A percentile compares a stretch with the other conserved stretches of the same genome.
Evolutionary conservation across 2,888 invertebrate genomes (phyloP).

Genomic region (Stenurella melanura): DNA sequence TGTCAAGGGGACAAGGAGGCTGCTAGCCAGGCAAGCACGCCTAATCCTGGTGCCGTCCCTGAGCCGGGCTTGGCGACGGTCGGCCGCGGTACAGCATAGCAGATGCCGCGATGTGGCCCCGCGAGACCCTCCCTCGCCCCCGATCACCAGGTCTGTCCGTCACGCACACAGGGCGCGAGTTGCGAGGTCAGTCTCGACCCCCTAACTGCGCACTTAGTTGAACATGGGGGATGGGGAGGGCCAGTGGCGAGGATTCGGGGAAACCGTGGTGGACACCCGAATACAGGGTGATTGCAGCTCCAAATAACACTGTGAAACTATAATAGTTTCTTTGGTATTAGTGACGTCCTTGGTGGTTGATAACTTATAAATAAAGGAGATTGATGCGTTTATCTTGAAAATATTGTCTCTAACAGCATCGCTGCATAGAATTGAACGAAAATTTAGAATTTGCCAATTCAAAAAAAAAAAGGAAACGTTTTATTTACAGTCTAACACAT

Average conservation of each 20-base stretch:
- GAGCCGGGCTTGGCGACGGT: constrained; percentile 57
- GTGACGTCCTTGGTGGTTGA: too few relatives aligned
- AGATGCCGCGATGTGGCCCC: constrained; percentile 56
- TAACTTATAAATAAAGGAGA: too few relatives aligned
- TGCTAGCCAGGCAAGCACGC: constrained; percentile 9
- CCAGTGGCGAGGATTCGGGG: constrained; percentile 54
- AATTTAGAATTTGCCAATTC: too few relatives aligned
- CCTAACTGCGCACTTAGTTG: constrained; percentile 58
- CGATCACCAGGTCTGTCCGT: constrained; percentile 55
- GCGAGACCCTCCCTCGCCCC: constrained; percentile 50
- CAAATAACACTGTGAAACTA: not conserved
- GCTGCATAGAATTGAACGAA: too few relatives aligned
- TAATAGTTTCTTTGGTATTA: too few relatives aligned
- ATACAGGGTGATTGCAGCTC: not conserved
- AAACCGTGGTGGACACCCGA: constrained; percentile 28
- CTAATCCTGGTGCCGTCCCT: constrained; percentile 48
- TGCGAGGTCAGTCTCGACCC: constrained; percentile 55
- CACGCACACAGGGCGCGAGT: constrained; percentile 60
- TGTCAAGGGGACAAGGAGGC: constrained; percentile 36
- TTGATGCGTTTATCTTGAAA: too few relatives aligned
- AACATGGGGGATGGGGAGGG: constrained; percentile 35
- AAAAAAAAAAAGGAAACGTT: too few relatives aligned
- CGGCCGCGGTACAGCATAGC: constrained; percentile 56
- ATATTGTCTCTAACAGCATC: too few relatives aligned
- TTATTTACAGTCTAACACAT: too few relatives aligned